Percentiles rank a stretch among this genome's conserved stretches.
Evolutionary conservation across 2,113 vertebrate genomes (phyloP).

Genomic region (Callopanchax toddi): DNA sequence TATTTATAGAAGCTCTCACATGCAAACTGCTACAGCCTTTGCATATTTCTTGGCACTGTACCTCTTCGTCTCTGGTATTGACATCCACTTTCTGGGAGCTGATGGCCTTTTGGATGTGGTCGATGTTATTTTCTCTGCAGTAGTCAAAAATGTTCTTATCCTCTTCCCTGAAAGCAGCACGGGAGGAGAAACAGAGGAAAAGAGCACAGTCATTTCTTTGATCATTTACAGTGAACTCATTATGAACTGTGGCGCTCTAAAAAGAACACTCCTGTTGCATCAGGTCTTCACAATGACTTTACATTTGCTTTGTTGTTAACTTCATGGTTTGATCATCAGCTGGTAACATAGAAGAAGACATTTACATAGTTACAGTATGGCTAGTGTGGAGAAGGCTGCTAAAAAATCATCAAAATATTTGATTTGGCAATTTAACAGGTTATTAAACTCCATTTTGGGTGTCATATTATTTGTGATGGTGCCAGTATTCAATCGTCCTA

Average conservation of each 20-base stretch:
- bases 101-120: conserved; percentile 89
- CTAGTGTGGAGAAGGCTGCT: too few relatives aligned
- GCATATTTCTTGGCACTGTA: conserved; percentile 58
- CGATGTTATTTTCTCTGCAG: conserved; percentile 98
- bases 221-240: neutral
- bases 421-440: neutral
- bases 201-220: neutral
- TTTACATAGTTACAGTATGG: neutral
- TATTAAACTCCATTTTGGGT: neutral
- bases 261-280: neutral
- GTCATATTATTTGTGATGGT: neutral
- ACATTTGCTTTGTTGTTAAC: neutral
- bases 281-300: conserved; percentile 1
- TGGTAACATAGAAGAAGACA: neutral
- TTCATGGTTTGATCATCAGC: accelerated
- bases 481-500: conserved; percentile 11
- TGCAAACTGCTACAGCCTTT: neutral
- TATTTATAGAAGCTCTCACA: conserved; percentile 5
- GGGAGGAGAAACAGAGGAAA: conserved; percentile 1
- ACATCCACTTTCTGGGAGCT: conserved; percentile 88
- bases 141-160: conserved; percentile 98
- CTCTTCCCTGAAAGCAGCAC: conserved; percentile 86
- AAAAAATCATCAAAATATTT: conserved; percentile 1
- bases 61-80: conserved; percentile 93
- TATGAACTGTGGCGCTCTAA: neutral